A percentile compares a stretch with the other conserved stretches of the same genome.
phyloP scores from a whole-genome alignment of 2,797 vertebrate species.

The Hyperoplus lanceolatus region DNA sequence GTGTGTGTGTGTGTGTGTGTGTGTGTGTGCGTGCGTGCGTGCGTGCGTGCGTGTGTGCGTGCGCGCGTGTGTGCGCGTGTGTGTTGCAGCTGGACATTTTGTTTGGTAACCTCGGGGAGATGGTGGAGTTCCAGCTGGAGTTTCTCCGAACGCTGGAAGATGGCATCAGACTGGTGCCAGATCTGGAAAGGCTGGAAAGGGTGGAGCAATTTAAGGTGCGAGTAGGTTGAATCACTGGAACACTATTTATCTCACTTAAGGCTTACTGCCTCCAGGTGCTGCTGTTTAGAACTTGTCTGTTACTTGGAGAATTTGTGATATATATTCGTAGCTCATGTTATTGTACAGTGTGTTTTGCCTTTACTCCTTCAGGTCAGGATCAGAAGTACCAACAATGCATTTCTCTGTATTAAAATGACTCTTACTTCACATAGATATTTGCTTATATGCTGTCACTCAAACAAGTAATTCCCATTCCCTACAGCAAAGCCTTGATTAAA shows the following conservation, averaged over 20 bases:
- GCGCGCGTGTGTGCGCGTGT: background rate
- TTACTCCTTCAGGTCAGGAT: background rate
- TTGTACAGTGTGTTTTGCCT: background rate
- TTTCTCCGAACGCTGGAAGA: conserved; percentile 97
- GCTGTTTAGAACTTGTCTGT: background rate
- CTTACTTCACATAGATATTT: background rate
- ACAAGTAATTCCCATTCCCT: background rate
- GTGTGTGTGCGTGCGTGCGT: too few relatives aligned
- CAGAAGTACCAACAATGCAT: background rate
- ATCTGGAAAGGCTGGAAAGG: conserved; percentile 93
- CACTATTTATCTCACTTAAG: background rate
- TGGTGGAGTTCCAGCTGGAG: conserved; percentile 97
- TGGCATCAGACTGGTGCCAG: conserved; percentile 92
- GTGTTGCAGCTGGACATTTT: conserved; percentile 92
- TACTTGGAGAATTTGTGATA: background rate
- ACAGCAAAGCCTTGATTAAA: background rate
- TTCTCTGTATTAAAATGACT: background rate
- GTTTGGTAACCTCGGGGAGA: conserved; percentile 96
- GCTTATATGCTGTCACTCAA: background rate
- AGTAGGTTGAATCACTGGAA: too few relatives aligned
- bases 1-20: background rate
- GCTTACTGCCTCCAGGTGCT: background rate
- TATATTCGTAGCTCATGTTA: background rate
- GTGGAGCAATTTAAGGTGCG: conserved; percentile 97
- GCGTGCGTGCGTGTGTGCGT: too few relatives aligned